Conservation (phyloP, 2,797 vertebrate genomes). For the Coreius guichenoti region DNA sequence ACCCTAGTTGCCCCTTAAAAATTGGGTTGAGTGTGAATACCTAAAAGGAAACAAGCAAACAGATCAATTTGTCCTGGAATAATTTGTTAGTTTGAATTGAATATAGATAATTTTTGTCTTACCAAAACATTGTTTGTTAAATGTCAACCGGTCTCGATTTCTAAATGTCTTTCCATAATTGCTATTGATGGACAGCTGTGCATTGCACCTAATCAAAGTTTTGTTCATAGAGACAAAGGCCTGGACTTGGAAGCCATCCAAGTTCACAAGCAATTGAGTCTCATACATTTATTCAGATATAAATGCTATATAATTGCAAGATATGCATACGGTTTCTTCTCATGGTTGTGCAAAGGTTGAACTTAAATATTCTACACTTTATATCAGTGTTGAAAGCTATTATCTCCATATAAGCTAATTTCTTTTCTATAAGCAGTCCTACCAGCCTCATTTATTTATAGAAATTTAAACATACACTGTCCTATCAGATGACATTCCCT, state of each 20-base stretch:
- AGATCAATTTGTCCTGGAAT: neutral
- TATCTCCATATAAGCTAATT: neutral
- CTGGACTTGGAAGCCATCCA: constrained; percentile 49
- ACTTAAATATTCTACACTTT: neutral
- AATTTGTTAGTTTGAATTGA: neutral
- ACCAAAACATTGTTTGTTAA: neutral
- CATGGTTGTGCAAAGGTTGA: neutral
- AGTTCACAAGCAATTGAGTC: constrained; percentile 49
- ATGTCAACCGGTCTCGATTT: neutral
- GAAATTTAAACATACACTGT: neutral
- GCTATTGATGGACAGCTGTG: neutral
- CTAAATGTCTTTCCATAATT: neutral
- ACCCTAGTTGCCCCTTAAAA: neutral
- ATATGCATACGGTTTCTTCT: constrained; percentile 17
- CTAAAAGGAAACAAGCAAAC: constrained; percentile 5
- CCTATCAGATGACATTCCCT: constrained; percentile 5
- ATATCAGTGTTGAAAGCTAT: constrained; percentile 1
- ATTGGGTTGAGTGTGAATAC: neutral
- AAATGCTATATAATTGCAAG: constrained; percentile 19
- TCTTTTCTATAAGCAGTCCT: neutral
- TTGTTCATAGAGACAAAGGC: constrained; percentile 30
- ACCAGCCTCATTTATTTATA: neutral
- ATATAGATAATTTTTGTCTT: neutral
- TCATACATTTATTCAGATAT: too few relatives aligned
- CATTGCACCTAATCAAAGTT: constrained; percentile 18